Base-by-base conservation (phyloP, 1,140 invertebrate genomes). In the Bradysia coprophila region DNA sequence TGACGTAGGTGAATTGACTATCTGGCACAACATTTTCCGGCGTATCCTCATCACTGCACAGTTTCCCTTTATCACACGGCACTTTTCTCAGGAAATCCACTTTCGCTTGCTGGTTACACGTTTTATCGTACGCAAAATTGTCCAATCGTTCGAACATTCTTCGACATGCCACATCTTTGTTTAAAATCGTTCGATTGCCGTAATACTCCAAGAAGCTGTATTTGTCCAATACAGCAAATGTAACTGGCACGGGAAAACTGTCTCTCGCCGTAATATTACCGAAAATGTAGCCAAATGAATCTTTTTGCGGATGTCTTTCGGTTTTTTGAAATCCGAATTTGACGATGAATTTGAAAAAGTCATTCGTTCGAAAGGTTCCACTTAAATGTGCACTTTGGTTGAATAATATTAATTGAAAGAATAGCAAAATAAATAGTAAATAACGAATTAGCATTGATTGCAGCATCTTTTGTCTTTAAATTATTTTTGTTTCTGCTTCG, bases 291-390 rank as follows among this genome's bases (percentile, higher is more conserved):
- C 93, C 92, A 63, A 81, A 79, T 44, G 87, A 89, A 46, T 83
- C 76, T 47, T 75, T 75, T 51, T 76, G 67, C 48, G 79, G 72
- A 57, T 85, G 74, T 19, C 75, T 70, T 59, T 92, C 84, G n/a
- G 90, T 93, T 63, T 95, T 92, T 65, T 95, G 89, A 61, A 96
- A 90, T 42, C 91, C 92, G 63, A 95, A 97, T 64, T 95, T 95
- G 3, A 86, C 72, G 24, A 97, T 66, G 64, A 95, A 93, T 54
- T 81, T 75, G 58, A 93, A 94, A 60, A 93, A 94, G 31, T 86
- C 74, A 4, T 66, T 64, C 2, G 73, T 74, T 43, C 72, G 65
- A 55, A 78, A 82, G 2, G 66, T 71, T 22, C 80, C 80, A 3
- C 16, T 38, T 18, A 38, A 3, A 11, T 38, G 36, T 19, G 36